Conservation (phyloP, 2,113 vertebrate species). For the Uria aalge region DNA sequence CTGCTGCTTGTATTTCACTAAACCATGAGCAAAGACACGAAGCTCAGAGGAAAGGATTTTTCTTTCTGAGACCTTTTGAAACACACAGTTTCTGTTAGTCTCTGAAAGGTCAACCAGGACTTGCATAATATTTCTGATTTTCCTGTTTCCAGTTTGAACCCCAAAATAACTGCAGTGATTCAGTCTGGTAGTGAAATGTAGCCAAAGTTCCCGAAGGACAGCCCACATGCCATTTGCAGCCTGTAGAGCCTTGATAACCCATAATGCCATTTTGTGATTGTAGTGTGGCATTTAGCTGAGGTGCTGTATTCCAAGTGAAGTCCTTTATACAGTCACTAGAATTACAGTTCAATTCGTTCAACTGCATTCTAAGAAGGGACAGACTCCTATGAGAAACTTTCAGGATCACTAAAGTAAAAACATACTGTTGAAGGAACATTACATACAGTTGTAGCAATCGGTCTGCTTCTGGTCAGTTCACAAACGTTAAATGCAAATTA, state of each 20-base stretch:
- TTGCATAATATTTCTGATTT: neutral
- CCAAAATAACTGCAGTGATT: neutral
- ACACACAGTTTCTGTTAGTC: neutral
- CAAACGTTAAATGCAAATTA: neutral
- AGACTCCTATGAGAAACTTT: neutral
- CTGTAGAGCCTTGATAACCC: neutral
- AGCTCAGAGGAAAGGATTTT: neutral
- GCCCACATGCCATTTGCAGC: neutral
- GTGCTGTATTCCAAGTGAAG: neutral
- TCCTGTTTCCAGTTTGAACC: neutral
- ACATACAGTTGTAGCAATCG: accelerated
- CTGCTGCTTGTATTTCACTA: neutral
- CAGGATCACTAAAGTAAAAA: neutral
- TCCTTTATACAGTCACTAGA: neutral
- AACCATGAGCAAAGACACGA: neutral
- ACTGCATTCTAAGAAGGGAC: neutral
- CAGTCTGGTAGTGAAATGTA: neutral
- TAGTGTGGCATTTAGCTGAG: neutral
- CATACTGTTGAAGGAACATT: neutral
- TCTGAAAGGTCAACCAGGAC: neutral
- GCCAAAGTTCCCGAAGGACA: neutral
- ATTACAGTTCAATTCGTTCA: neutral
- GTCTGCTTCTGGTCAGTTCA: neutral
- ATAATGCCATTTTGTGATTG: neutral
- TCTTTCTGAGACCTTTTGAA: neutral